These are phyloP conservation scores for Enteromius thamalakanensis DNA, from an alignment of 2,797 vertebrate genomes.

Conservation along the genomic window DNA sequence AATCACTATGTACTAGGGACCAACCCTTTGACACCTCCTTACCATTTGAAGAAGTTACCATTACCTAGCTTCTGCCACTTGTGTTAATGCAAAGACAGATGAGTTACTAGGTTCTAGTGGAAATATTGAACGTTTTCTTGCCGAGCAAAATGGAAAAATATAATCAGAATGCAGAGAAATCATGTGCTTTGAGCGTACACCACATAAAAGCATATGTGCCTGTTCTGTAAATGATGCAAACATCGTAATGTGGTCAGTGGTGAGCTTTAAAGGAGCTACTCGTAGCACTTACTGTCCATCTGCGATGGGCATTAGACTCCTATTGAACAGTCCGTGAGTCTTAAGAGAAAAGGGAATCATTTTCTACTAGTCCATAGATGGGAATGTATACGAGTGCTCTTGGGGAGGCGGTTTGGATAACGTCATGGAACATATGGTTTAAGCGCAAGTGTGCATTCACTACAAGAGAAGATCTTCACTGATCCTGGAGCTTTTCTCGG, in stretches of 20 bases:
- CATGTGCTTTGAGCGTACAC: slow-evolving; percentile 44
- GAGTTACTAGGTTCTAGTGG: neutral
- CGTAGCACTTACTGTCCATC: slow-evolving; percentile 58
- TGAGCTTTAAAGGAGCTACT: slow-evolving; percentile 51
- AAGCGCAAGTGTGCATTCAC: slow-evolving; percentile 69
- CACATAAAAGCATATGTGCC: slow-evolving; percentile 53
- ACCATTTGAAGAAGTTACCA: slow-evolving; percentile 10
- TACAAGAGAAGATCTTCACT: slow-evolving; percentile 54
- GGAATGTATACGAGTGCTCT: slow-evolving; percentile 40
- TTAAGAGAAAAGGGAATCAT: slow-evolving; percentile 45
- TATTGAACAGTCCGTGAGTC: slow-evolving; percentile 39
- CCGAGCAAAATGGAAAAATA: slow-evolving; percentile 45
- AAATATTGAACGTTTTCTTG: slow-evolving; percentile 34
- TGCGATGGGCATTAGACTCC: slow-evolving; percentile 50
- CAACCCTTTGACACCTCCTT: slow-evolving; percentile 16
- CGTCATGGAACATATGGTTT: slow-evolving; percentile 58
- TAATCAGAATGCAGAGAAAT: slow-evolving; percentile 48
- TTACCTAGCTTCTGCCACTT: slow-evolving; percentile 26
- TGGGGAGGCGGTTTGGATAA: slow-evolving; percentile 13
- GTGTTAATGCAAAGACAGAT: slow-evolving; percentile 37
- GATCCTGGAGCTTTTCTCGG: slow-evolving; percentile 52
- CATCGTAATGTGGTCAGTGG: slow-evolving; percentile 55
- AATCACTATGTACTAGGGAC: slow-evolving; percentile 14
- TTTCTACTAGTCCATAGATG: slow-evolving; percentile 30
- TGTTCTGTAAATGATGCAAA: slow-evolving; percentile 55